These are phyloP conservation scores for Aphidius gifuensis DNA, from an alignment of 1,140 invertebrate genomes.

Conservation along the genomic window DNA sequence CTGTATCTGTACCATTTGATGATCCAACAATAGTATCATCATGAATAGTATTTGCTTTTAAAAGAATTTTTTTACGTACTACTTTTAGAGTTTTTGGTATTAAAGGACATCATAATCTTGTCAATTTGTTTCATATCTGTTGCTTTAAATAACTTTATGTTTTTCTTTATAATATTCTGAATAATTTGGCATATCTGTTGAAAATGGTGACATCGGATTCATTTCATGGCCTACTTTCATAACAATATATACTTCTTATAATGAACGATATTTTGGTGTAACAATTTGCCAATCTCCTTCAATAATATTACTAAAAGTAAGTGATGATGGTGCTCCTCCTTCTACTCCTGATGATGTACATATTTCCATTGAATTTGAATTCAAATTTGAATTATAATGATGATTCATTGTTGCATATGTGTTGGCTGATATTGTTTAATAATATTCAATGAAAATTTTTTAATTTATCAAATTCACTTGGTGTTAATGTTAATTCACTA, in stretches of 20 bases:
- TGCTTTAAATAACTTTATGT: no score
- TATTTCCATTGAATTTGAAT: no score
- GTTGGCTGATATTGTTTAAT: conserved; percentile 74
- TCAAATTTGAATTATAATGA: no score
- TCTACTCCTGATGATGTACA: no score
- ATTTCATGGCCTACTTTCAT: conserved; percentile 77
- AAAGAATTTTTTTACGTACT: conserved; percentile 29
- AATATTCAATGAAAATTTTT: conserved; percentile 60
- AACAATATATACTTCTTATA: conserved; percentile 71
- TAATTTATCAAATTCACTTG: conserved; percentile 58
- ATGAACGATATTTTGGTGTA: conserved; percentile 42
- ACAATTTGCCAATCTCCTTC: conserved; percentile 43
- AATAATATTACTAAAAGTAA: conserved; percentile 25
- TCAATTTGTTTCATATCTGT: no score
- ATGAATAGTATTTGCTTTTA: conserved; percentile 44
- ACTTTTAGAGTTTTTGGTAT: conserved; percentile 46
- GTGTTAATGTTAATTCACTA: conserved; percentile 53
- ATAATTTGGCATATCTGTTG: no score
- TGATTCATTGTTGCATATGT: no score
- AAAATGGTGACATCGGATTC: conserved; percentile 76
- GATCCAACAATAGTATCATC: conserved; percentile 34
- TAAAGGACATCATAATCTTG: conserved; percentile 32
- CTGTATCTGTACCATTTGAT: conserved; percentile 1
- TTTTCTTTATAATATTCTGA: conserved; percentile 63
- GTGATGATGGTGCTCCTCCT: no score